Base-by-base conservation (phyloP, 2,797 vertebrate genomes). In the Eptatretus atami region DNA sequence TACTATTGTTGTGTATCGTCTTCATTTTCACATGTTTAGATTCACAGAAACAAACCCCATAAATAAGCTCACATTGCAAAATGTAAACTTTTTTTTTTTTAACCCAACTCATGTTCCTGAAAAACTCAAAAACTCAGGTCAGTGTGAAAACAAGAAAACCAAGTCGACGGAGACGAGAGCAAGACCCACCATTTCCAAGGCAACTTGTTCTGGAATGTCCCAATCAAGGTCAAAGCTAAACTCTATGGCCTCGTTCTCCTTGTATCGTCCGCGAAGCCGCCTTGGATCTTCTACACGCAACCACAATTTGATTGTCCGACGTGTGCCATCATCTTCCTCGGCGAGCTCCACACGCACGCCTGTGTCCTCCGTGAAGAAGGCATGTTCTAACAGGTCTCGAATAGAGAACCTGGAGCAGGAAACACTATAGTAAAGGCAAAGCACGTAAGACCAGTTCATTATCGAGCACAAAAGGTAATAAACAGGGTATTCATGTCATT, bases 211-310 rank as follows among this genome's bases (percentile, higher is more conserved):
- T 2, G 86, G 80, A 12, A 80, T 79, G 54, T 95, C 86, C 13
- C 75, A 78, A 65, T 90, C 85, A 73, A 88, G 74, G 73, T 86
- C 77, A 57, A 93, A 95, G 73, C 81, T 86, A 73, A 94, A 92
- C 74, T 95, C 88, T 15, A 95, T 86, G 71, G 88, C 88, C 71
- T 95, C 87, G 1, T 95, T 94, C 71, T 94, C 88, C 72, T 93
- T 92, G 75, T 93, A 84, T 63, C 92, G 93, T n/a, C 87, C 87
- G 73, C 93, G 93, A 65, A 94, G 72, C 67, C 90, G 90, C 70
- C 90, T 90, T 57, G 88, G 84, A 3, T 95, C 88, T 70, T 94
- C 88, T 63, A 95, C 87, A 82, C 88, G 87, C 66, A 95, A 82
- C 25, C 88, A 75, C 12, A 95, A 75, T 15, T 83, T 85, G 67